These are phyloP conservation scores for Brachionus sp. DNA, from an alignment of 1,140 invertebrate genomes.

Conservation along the genomic window DNA sequence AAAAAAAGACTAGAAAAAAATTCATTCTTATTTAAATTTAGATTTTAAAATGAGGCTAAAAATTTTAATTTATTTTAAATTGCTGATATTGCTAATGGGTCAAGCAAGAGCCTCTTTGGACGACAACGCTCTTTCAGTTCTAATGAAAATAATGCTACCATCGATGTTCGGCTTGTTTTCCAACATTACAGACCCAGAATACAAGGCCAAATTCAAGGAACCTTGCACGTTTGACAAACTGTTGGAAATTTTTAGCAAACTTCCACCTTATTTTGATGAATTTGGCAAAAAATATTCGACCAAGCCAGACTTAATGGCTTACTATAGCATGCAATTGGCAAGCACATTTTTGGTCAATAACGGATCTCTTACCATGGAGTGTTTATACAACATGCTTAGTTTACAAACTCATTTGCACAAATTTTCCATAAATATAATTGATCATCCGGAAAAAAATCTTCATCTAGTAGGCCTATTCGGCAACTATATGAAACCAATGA, in stretches of 20 bases:
- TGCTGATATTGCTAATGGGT: background rate
- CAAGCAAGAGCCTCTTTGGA: background rate
- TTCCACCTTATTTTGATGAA: conserved; percentile 39
- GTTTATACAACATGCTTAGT: conserved; percentile 45
- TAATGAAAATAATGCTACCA: conserved; percentile 32
- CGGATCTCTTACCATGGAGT: conserved; percentile 33
- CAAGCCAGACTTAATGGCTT: conserved; percentile 11
- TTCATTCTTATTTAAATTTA: background rate
- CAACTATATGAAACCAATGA: conserved; percentile 39
- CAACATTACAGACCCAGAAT: conserved; percentile 20
- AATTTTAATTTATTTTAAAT: background rate
- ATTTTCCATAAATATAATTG: conserved; percentile 38
- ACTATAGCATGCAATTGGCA: conserved; percentile 43
- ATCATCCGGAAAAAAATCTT: conserved; percentile 13
- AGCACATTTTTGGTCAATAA: conserved; percentile 42
- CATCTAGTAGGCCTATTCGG: conserved; percentile 31
- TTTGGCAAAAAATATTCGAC: conserved; percentile 16
- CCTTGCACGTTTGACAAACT: conserved; percentile 33
- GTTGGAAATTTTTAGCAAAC: conserved; percentile 31
- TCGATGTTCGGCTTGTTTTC: conserved; percentile 41
- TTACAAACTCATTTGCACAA: conserved; percentile 1
- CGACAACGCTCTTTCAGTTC: background rate
- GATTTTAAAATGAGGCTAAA: conserved; percentile 22
- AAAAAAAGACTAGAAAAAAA: background rate
- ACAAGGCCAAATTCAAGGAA: conserved; percentile 15